Conservation (phyloP, 1,140 invertebrate species). For the Acromyrmex charruanus region DNA sequence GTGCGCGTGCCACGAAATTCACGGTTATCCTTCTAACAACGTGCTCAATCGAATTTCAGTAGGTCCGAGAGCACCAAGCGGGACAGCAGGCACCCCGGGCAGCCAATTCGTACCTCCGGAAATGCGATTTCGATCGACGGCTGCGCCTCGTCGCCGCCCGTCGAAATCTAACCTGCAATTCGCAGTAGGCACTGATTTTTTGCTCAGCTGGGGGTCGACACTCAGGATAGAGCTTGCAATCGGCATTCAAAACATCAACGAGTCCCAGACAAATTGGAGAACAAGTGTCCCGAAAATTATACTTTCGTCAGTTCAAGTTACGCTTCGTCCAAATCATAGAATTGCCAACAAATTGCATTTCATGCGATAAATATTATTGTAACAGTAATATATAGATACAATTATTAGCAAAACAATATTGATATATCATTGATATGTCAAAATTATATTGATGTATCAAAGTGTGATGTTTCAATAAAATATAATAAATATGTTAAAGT, state of each 20-base stretch:
- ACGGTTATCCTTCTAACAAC: constrained; percentile 74
- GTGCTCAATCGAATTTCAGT: constrained; percentile 66
- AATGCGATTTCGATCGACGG: constrained; percentile 84
- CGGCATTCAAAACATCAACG: constrained; percentile 44
- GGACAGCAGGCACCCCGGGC: constrained; percentile 54
- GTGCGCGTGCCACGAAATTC: constrained; percentile 58
- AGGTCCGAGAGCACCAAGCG: constrained; percentile 47
- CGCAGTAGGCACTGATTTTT: constrained; percentile 72
- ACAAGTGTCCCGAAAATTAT: constrained; percentile 44
- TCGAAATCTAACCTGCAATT: constrained; percentile 83
- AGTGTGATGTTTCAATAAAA: background rate
- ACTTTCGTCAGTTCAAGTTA: constrained; percentile 11
- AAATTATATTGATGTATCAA: background rate
- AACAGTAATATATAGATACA: background rate
- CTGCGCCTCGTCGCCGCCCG: constrained; percentile 78
- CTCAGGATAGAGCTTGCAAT: constrained; percentile 9
- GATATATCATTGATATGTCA: background rate
- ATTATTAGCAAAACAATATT: background rate
- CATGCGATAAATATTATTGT: background rate
- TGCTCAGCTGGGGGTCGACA: constrained; percentile 38
- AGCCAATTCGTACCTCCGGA: constrained; percentile 80
- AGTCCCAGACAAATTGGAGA: constrained; percentile 8
- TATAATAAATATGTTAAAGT: background rate
- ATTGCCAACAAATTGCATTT: background rate
- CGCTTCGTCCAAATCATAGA: background rate